Evolutionary conservation across 2,888 invertebrate species (phyloP).

Genomic region (Belgica antarctica): DNA sequence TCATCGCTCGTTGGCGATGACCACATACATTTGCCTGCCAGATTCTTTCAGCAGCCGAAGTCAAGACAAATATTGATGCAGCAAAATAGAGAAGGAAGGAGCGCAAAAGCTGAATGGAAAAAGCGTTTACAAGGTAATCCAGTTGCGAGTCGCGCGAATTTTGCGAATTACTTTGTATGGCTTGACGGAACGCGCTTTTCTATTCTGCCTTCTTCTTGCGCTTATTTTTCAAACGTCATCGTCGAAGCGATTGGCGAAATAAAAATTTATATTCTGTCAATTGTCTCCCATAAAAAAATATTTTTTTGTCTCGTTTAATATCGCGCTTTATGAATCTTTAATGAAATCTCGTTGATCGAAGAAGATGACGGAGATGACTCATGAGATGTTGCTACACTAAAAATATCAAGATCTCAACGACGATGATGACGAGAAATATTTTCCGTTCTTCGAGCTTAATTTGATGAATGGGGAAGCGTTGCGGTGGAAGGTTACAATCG

Average conservation of each 20-base stretch:
- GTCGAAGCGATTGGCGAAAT: too few relatives aligned
- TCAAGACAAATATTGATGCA: too few relatives aligned
- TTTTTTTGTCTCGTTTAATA: neutral
- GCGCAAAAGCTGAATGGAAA: constrained; percentile 5
- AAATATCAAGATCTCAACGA: neutral
- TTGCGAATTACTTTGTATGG: neutral
- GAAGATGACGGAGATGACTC: constrained; percentile 2
- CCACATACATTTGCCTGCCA: too few relatives aligned
- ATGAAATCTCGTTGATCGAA: neutral
- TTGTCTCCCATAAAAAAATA: constrained; percentile 15
- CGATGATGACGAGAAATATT: neutral
- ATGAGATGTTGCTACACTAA: neutral
- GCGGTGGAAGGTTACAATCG: too few relatives aligned
- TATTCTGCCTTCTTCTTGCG: too few relatives aligned
- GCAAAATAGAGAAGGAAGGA: too few relatives aligned
- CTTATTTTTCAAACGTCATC: too few relatives aligned
- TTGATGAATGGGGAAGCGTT: neutral
- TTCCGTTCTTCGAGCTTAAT: neutral
- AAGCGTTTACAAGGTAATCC: neutral
- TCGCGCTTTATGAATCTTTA: neutral
- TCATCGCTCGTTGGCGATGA: too few relatives aligned
- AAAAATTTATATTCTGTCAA: constrained; percentile 27
- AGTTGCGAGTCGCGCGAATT: neutral
- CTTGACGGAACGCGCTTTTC: neutral
- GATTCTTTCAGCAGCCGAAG: too few relatives aligned